Base-by-base conservation (phyloP, 2,888 invertebrate genomes). In the Cheilosia grossa region DNA sequence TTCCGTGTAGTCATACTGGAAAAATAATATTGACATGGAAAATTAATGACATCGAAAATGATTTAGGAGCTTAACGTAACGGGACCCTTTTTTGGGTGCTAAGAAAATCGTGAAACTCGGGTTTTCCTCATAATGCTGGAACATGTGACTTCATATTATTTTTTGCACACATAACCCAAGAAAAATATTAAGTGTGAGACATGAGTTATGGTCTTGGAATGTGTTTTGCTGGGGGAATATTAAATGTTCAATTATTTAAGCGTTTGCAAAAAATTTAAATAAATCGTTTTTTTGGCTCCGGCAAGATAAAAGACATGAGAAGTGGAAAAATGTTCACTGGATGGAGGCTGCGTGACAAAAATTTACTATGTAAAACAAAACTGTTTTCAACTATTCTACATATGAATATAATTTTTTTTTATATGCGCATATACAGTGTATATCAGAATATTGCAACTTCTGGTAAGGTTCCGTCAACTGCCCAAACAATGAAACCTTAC, bases 1-100 rank as follows among this genome's bases (percentile, higher is more conserved):
- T 53, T 67, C 42, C 72, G 64, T 82, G 51, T 75, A 37, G 49
- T 56, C 70, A 54, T 69, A 33, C 56, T 49, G 33, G 53, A 30
- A 64, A 82, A 82, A 70, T 70, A 83, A 83, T 86, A 87, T 81
- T 88, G 88, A 81, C 85, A 87, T 70, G 75, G 75, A 83, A 86
- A 87, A 87, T 88, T 88, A 87, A 88, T 87, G 87, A 77, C 75
- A 75, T 79, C 78, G 81, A 87, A 88, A 87, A 87, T 87, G 87
- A 82, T 87, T 87, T 87, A 86, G 81, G 69, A 80, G 78, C 67
- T 64, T 72, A 72, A 73, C 78, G 56, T 66, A 21, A 21, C 21
- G 56, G 42, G 44, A 15, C 40, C 42, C 64, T 56, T 66, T 49
- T 61, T 33, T 13, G 19, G 44, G 4, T 56, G 51, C 37, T 21